phyloP scores from a whole-genome alignment of 64 coral and sea anemone species.

The Pocillopora damicornis region DNA sequence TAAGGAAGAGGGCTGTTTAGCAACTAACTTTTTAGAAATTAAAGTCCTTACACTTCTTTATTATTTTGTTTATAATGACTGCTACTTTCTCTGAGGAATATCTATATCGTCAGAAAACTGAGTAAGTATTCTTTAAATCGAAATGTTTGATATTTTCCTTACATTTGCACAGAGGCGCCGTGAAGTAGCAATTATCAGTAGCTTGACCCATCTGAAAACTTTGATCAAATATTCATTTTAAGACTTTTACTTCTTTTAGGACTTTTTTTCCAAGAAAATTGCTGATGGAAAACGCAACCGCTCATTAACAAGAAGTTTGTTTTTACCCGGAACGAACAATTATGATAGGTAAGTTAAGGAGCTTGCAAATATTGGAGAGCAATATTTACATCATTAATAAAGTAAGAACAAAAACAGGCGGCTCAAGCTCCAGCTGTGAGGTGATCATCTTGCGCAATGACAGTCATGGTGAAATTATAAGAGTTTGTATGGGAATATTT shows the following conservation, averaged over 20 bases:
- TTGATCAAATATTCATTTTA: background rate
- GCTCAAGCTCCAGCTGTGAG: background rate
- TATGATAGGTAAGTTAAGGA: constrained; percentile 8
- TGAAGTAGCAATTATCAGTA: background rate
- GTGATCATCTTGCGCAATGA: no score
- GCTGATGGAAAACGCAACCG: constrained; percentile 6
- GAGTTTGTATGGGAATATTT: no score
- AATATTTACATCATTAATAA: background rate
- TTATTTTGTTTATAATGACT: background rate
- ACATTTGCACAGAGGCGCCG: background rate
- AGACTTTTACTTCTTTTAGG: background rate
- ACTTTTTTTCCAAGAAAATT: constrained; percentile 39
- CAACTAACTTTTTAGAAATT: background rate
- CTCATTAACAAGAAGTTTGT: constrained; percentile 24
- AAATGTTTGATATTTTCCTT: no score
- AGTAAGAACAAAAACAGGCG: background rate
- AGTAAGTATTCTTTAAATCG: no score
- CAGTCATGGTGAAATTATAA: no score
- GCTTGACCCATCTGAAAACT: background rate
- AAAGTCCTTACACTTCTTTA: background rate
- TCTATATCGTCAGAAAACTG: no score
- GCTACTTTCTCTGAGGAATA: background rate
- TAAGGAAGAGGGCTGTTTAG: background rate
- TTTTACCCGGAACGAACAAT: constrained; percentile 16
- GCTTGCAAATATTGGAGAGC: background rate